Base-by-base conservation (phyloP, 2,888 invertebrate species). In the Spisula solida region DNA sequence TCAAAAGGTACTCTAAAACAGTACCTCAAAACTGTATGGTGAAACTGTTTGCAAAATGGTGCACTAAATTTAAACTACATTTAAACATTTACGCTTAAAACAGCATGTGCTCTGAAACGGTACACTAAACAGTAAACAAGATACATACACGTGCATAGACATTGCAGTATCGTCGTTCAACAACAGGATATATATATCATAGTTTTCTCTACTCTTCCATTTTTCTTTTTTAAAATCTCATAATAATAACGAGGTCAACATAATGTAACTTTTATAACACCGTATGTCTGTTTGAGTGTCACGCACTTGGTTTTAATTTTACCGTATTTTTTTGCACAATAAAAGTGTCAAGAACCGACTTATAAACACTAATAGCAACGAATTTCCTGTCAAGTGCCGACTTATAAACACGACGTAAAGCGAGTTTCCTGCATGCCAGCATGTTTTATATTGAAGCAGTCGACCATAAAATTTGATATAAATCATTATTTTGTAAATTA, bases 241-340 rank as follows among this genome's bases (percentile, higher is more conserved):
- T 5, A 41, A 20, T 34, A 31, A 75, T 75, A 31, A 75, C 12
- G 31, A 31, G 16, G 25, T 75, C 18, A 25, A 34, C n/a, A 16
- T 31, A 75, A 31, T 31, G 16, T 34, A 75, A 31, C 29, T 34
- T 75, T 12, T 75, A 34, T 75, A 2, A 75, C 31, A 75, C 31
- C 16, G 5, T 18, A 31, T 31, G 16, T 0, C 75, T 25, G 34
- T 18, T 31, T 75, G 1, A 31, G 34, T 75, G 75, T 75, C 75
- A 34, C 4, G 34, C 34, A 29, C 14, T 5, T 31, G 18, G 25
- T 31, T 31, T 29, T 31, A 75, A 75, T 75, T 75, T 34, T 34
- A 75, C 31, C 31, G 75, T 31, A 75, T 25, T 75, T 75, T n/a
- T 75, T 75, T 75, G 25, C 75, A 31, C 75, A 31, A 75, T 75